These are phyloP conservation scores for Mormyrus lacerda DNA, from an alignment of 2,113 vertebrate species.

Conservation along the genomic window DNA sequence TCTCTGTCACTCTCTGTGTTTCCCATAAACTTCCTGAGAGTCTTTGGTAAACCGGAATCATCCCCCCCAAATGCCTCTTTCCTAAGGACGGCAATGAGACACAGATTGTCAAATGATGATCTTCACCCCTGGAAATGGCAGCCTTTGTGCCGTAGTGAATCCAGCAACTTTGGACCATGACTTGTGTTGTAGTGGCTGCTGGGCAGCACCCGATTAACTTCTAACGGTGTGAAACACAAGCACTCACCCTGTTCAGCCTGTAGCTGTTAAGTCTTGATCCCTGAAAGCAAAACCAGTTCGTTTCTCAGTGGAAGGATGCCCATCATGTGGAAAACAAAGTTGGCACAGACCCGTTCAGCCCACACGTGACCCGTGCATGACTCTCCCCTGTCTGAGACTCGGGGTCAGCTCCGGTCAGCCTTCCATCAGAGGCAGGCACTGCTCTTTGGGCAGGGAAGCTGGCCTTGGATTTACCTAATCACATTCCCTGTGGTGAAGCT, in stretches of 20 bases:
- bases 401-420: not conserved
- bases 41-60: not conserved
- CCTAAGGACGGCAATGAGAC: not conserved
- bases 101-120: not conserved
- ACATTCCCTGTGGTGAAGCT: not conserved
- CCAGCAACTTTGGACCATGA: not conserved
- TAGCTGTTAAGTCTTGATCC: not conserved
- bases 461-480: not conserved
- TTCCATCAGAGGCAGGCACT: not conserved
- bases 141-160: not conserved
- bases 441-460: not conserved
- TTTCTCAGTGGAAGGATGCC: not conserved
- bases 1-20: not conserved
- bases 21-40: not conserved
- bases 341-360: not conserved
- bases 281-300: not conserved
- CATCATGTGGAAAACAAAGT: not conserved
- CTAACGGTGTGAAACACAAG: not conserved
- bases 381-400: not conserved
- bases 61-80: not conserved
- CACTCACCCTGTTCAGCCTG: not conserved
- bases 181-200: not conserved
- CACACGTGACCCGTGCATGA: not conserved
- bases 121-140: not conserved
- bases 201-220: not conserved